Conservation (phyloP, 2,113 vertebrate genomes). For the Eidolon helvum region DNA sequence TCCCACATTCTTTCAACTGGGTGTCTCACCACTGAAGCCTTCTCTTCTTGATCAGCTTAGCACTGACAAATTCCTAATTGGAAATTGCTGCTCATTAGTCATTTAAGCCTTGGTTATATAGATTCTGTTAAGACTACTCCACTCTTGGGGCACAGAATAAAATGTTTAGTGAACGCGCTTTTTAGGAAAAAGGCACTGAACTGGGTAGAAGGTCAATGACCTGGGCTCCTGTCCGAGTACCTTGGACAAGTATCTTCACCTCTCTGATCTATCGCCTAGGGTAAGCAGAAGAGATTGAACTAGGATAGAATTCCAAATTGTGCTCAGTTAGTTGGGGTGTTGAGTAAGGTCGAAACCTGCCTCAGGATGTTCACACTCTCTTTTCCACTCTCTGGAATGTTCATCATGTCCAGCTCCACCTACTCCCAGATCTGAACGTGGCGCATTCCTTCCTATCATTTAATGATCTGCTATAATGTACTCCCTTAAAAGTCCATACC, state of each 20-base stretch:
- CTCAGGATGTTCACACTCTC: not conserved
- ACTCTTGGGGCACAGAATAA: not conserved
- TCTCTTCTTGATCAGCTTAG: no score
- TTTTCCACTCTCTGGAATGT: not conserved
- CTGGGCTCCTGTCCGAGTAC: not conserved
- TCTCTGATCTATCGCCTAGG: not conserved
- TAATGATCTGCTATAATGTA: not conserved
- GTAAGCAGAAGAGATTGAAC: not conserved
- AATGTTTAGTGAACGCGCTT: not conserved
- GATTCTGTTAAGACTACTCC: not conserved
- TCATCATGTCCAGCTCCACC: not conserved
- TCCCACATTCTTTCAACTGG: no score
- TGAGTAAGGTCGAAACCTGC: not conserved
- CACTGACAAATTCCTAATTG: not conserved
- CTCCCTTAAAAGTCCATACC: not conserved
- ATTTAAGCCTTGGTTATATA: not conserved
- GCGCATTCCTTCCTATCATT: not conserved
- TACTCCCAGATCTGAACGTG: fast-evolving
- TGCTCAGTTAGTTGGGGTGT: not conserved
- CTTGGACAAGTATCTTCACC: not conserved
- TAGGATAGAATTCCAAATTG: not conserved
- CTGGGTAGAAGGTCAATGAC: not conserved
- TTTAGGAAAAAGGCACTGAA: not conserved
- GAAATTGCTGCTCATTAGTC: conserved; percentile 5
- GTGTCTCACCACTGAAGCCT: no score